Evolutionary conservation across 2,113 vertebrate genomes (phyloP).

Genomic region (Ranitomeya imitator): DNA sequence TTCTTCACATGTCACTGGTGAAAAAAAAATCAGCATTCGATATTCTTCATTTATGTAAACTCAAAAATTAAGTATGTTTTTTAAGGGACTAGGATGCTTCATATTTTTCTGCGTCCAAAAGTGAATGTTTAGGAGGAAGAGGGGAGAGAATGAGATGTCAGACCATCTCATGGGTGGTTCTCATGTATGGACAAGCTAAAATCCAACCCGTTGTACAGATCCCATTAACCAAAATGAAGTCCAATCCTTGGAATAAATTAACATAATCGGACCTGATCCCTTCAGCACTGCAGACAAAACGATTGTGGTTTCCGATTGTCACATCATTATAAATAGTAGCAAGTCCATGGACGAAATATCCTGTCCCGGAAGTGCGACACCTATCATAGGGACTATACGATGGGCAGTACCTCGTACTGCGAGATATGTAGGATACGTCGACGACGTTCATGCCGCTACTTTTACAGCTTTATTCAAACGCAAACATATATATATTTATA

Average conservation of each 20-base stretch:
- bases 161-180: not conserved
- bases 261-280: too few relatives aligned
- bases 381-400: not conserved
- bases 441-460: not conserved
- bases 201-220: not conserved
- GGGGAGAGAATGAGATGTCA: not conserved
- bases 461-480: conserved; percentile 54
- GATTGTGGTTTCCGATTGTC: not conserved
- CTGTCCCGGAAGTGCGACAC: not conserved
- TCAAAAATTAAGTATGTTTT: too few relatives aligned
- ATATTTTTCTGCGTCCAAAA: not conserved
- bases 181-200: not conserved
- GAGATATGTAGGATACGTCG: not conserved
- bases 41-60: too few relatives aligned
- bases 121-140: not conserved
- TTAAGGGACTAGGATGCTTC: not conserved
- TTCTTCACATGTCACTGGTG: not conserved
- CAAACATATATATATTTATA: conserved; percentile 12
- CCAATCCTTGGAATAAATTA: not conserved
- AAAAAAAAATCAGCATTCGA: not conserved
- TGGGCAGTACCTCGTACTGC: not conserved
- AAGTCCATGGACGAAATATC: not conserved
- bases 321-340: not conserved
- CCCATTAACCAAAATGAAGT: not conserved
- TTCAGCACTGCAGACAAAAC: not conserved